A percentile compares a stretch with the other conserved stretches of the same genome.
phyloP scores from a whole-genome alignment of 2,113 vertebrate genomes.

The Callocephalon fimbriatum region DNA sequence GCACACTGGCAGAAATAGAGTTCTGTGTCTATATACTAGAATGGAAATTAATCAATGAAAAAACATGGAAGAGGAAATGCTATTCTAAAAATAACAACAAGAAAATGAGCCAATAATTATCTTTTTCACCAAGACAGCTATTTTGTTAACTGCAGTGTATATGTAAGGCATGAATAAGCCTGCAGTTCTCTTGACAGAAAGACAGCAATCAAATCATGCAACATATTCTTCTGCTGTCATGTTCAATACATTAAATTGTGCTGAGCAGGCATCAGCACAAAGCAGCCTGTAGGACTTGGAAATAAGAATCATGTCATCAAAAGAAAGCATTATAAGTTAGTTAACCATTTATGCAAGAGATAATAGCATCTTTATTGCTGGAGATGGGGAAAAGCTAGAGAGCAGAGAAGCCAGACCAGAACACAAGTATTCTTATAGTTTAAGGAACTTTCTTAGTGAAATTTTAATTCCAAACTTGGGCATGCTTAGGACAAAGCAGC shows the following conservation, averaged over 20 bases:
- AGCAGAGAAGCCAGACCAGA: neutral
- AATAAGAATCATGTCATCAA: neutral
- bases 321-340: neutral
- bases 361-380: neutral
- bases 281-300: neutral
- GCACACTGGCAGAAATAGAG: neutral
- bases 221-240: neutral
- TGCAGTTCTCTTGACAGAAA: conserved; percentile 34
- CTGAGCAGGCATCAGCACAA: conserved; percentile 8
- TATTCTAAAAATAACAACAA: conserved; percentile 17
- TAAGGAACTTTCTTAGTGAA: neutral
- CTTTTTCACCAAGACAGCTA: neutral
- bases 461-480: neutral
- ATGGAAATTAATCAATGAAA: neutral
- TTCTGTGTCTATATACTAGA: neutral
- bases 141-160: neutral
- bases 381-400: neutral
- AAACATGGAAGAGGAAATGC: neutral
- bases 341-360: neutral
- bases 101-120: conserved; percentile 19
- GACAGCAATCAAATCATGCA: conserved; percentile 21
- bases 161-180: conserved; percentile 15
- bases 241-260: neutral
- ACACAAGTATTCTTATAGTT: neutral
- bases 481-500: neutral